Percentiles rank a stretch among this genome's conserved stretches.
Conservation (phyloP, 2,888 invertebrate genomes). For the Eudasyphora cyanicolor region DNA sequence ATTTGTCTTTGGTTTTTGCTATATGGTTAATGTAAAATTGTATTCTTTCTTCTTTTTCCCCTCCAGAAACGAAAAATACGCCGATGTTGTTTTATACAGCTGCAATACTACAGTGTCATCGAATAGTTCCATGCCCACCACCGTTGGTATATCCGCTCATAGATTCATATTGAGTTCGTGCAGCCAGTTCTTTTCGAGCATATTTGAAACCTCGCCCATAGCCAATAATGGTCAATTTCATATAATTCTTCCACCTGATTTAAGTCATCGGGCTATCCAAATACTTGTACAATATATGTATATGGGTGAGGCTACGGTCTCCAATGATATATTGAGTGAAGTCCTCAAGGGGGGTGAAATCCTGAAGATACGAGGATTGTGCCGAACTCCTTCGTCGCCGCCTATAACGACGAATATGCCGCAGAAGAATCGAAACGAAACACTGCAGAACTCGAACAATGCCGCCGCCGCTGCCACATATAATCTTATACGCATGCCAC, state of each 20-base stretch:
- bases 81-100: conserved; percentile 89
- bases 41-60: not conserved
- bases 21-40: not conserved
- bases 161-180: conserved; percentile 92
- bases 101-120: conserved; percentile 81
- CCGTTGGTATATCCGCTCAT: conserved; percentile 91
- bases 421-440: conserved; percentile 54
- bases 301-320: conserved; percentile 88
- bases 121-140: conserved; percentile 79
- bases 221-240: conserved; percentile 82
- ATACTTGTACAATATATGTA: conserved; percentile 93
- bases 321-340: conserved; percentile 90
- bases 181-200: conserved; percentile 82
- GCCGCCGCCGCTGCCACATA: conserved; percentile 58
- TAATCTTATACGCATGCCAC: conserved; percentile 71
- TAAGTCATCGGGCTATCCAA: conserved; percentile 89
- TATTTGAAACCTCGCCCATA: conserved; percentile 78
- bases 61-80: conserved; percentile 88
- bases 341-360: conserved; percentile 91
- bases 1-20: no score
- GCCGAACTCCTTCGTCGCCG: conserved; percentile 81
- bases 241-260: conserved; percentile 90
- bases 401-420: conserved; percentile 57
- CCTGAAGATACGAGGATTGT: conserved; percentile 89
- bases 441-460: conserved; percentile 33